Percentiles rank a stretch among this genome's conserved stretches.
These are phyloP conservation scores for Blennius ocellaris DNA, from an alignment of 2,113 vertebrate species.

Conservation along the genomic window DNA sequence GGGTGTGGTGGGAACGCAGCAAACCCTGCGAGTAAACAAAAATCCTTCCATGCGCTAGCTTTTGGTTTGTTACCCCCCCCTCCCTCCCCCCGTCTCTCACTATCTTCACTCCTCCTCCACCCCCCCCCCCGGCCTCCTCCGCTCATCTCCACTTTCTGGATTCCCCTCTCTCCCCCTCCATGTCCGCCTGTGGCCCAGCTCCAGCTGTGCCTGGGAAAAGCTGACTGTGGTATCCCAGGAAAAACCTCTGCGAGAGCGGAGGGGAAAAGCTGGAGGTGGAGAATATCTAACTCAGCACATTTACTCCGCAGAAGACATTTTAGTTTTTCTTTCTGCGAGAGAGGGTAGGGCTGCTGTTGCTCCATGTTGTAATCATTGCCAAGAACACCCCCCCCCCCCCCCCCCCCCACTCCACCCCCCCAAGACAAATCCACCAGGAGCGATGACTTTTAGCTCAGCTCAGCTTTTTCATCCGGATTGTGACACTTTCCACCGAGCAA, in stretches of 20 bases:
- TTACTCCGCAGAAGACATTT: slow-evolving; percentile 48
- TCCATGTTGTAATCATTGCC: slow-evolving; percentile 9
- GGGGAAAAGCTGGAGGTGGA: slow-evolving; percentile 16
- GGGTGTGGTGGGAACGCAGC: slow-evolving; percentile 69
- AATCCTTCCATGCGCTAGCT: slow-evolving; percentile 32
- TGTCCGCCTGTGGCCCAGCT: slow-evolving; percentile 48
- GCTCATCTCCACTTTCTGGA: slow-evolving; percentile 24
- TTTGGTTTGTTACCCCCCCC: slow-evolving; percentile 25
- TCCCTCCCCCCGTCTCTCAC: background rate
- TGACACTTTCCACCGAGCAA: too few relatives aligned
- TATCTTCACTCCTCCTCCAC: slow-evolving; percentile 5
- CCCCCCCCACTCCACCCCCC: too few relatives aligned
- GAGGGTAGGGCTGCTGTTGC: slow-evolving; percentile 5
- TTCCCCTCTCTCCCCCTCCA: slow-evolving; percentile 12
- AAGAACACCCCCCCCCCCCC: background rate
- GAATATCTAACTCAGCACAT: slow-evolving; percentile 63
- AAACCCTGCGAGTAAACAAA: slow-evolving; percentile 59
- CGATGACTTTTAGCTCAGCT: background rate
- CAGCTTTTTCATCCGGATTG: background rate
- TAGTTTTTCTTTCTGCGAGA: slow-evolving; percentile 34
- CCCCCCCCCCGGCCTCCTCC: background rate
- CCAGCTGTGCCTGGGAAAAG: slow-evolving; percentile 76
- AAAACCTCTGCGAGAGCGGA: slow-evolving; percentile 61
- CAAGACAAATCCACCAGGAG: too few relatives aligned
- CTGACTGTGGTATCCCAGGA: slow-evolving; percentile 70